Evolutionary conservation across 2,113 vertebrate genomes (phyloP), one percentile per base, ranked within the genome.

Genomic region (Bombycilla garrulus): DNA sequence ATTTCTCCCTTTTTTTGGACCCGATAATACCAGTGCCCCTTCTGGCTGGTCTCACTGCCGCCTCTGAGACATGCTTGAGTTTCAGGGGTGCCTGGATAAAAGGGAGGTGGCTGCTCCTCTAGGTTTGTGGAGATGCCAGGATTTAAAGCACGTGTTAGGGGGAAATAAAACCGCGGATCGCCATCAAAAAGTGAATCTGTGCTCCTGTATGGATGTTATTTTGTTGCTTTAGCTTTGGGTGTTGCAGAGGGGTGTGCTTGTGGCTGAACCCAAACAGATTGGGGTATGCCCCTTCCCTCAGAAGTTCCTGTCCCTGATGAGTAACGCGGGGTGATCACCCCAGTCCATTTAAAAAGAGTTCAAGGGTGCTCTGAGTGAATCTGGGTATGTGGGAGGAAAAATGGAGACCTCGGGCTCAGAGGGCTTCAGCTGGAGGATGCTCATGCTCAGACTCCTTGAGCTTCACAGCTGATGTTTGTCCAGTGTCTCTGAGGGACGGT

Each of bases 211-310:
- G n/a, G 57, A 22, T 47, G 20, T 1, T 2, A 0, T 14, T 60
- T 78, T 36, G 51, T 64, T 48, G 31, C 20, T 77, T 48, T 86
- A 36, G 25, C 35, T 85, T 80, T 77, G 58, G 36, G 28, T 44
- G 1, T 47, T 10, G 22, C 4, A 22, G 12, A 15, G 29, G 53
- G 12, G 4, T 9, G 22, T 22, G 16, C 20, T 72, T 33, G 18
- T 26, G 61, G 31, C 70, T 5, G 16, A 72, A 7, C 2, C 11
- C 1, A 1, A 26, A 31, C 0, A 0, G 22, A 31, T 36, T 40
- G 58, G 47, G 47, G 62, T 9, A 2, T 58, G 25, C 8, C 45
- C 20, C 9, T 81, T 73, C 9, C 54, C n/a, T 78, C 22, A 14
- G 5, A 36, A 77, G 35, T 64, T 35, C 11, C 31, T 33, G 33